Evolutionary conservation across 1,140 invertebrate genomes (phyloP).

Genomic region (Hycleus phaleratus): DNA sequence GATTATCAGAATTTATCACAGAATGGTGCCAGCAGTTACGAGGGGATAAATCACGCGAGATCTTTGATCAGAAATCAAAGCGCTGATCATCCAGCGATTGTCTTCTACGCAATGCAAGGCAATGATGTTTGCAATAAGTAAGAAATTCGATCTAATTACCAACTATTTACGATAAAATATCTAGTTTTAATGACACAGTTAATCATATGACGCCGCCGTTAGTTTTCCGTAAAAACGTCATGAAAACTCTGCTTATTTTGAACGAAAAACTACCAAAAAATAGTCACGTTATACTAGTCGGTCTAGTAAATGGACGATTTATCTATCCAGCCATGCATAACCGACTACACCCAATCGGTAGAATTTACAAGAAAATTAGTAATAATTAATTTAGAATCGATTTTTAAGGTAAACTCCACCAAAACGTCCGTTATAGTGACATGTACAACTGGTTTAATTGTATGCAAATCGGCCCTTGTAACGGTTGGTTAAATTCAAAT

Average conservation of each 20-base stretch:
- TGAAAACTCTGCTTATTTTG: conserved; percentile 38
- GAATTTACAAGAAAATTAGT: no score
- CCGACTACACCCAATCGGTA: conserved; percentile 44
- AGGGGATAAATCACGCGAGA: conserved; percentile 23
- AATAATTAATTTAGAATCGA: neutral
- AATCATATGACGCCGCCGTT: conserved; percentile 44
- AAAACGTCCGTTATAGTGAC: conserved; percentile 1
- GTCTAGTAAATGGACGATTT: conserved; percentile 43
- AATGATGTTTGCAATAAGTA: conserved; percentile 50
- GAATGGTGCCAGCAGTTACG: conserved; percentile 41
- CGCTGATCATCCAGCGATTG: conserved; percentile 42
- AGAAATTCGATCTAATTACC: conserved; percentile 5
- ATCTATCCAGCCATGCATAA: conserved; percentile 42
- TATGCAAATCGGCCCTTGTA: conserved; percentile 2
- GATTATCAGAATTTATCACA: conserved; percentile 48
- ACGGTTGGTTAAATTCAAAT: neutral
- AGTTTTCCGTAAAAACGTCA: conserved; percentile 33
- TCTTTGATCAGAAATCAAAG: conserved; percentile 37
- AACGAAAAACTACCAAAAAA: conserved; percentile 38
- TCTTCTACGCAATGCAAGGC: conserved; percentile 44
- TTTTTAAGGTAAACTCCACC: conserved; percentile 1
- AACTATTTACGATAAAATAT: neutral
- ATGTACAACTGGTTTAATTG: conserved; percentile 13
- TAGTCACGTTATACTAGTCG: conserved; percentile 45
- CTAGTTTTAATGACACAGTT: conserved; percentile 39